Conservation (phyloP, 2,888 invertebrate genomes). For the Empis stercorea region DNA sequence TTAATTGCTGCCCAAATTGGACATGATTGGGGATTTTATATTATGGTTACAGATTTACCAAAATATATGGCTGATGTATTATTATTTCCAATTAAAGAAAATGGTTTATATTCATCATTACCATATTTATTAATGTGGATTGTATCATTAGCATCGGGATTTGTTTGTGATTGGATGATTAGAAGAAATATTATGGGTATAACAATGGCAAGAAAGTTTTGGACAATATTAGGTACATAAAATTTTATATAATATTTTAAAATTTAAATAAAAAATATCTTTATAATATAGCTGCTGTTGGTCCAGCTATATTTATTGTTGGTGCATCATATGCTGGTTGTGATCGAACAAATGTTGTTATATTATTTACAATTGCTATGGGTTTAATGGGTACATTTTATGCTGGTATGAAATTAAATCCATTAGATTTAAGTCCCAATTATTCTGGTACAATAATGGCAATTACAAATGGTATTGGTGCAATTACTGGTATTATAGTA, state of each 20-base stretch:
- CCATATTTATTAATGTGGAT: conserved; percentile 51
- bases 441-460: conserved; percentile 56
- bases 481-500: conserved; percentile 56
- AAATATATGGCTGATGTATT: conserved; percentile 49
- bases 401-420: conserved; percentile 57
- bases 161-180: conserved; percentile 55
- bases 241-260: not conserved
- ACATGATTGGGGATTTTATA: conserved; percentile 54
- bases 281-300: conserved; percentile 51
- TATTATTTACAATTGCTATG: conserved; percentile 53
- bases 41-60: conserved; percentile 51
- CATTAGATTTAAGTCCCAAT: conserved; percentile 52
- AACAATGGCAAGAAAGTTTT: conserved; percentile 46
- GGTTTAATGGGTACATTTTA: conserved; percentile 58
- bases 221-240: conserved; percentile 50
- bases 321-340: conserved; percentile 53
- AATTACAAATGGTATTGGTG: conserved; percentile 57
- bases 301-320: conserved; percentile 53
- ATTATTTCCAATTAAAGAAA: conserved; percentile 45
- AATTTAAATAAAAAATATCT: too few relatives aligned
- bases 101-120: conserved; percentile 45
- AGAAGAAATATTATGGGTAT: conserved; percentile 43
- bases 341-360: conserved; percentile 45
- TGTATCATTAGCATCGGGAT: conserved; percentile 46
- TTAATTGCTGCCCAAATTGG: conserved; percentile 59